Percentiles rank a stretch among this genome's conserved stretches.
Conservation (phyloP, 2,113 vertebrate species). For the Saguinus imperator region DNA sequence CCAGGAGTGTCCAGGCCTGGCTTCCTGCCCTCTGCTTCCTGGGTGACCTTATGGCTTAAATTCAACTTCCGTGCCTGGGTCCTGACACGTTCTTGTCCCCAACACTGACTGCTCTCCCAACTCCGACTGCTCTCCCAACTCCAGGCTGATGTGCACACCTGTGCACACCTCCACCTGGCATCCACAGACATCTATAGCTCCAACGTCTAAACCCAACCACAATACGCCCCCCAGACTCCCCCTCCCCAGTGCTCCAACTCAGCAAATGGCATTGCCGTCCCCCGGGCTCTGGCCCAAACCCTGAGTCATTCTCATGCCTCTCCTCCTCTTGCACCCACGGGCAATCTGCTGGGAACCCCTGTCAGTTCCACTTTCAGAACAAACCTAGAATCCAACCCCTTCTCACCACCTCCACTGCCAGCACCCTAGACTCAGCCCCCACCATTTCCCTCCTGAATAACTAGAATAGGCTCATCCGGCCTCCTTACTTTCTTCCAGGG, state of each 20-base stretch:
- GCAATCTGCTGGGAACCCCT: conserved; percentile 47
- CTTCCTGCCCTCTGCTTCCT: fast-evolving
- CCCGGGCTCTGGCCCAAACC: background rate
- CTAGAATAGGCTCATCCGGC: background rate
- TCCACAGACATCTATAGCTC: background rate
- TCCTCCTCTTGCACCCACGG: conserved; percentile 35
- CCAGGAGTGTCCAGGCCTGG: background rate
- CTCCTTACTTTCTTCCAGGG: background rate
- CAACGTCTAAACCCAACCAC: fast-evolving
- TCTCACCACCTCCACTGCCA: conserved; percentile 10
- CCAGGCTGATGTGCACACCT: background rate
- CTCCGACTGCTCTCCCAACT: background rate
- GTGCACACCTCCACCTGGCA: background rate
- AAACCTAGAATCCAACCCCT: background rate
- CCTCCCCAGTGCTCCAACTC: background rate
- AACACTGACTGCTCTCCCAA: background rate
- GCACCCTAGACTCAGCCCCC: background rate
- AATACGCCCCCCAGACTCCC: too few relatives aligned
- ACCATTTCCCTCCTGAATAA: background rate
- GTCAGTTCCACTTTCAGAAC: background rate
- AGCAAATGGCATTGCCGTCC: background rate
- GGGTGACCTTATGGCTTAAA: background rate
- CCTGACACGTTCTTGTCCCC: background rate
- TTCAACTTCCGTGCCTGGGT: background rate
- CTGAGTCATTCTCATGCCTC: conserved; percentile 44